Percentiles rank a stretch among this genome's conserved stretches.
Conservation (phyloP, 2,797 vertebrate species). For the Lateolabrax maculatus region DNA sequence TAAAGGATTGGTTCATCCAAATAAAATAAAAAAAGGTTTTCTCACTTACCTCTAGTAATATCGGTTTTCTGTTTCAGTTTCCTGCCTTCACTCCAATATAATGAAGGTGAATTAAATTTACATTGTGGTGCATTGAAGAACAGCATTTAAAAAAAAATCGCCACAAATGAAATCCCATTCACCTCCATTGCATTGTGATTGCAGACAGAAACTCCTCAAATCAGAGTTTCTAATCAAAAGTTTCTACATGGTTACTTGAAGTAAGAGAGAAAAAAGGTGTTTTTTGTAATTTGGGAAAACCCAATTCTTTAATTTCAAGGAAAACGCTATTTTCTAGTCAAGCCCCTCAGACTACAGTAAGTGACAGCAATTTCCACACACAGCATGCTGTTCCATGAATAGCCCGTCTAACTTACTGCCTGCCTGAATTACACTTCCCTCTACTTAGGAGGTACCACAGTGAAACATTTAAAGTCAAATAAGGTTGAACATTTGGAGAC, state of each 20-base stretch:
- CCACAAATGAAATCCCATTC: not conserved
- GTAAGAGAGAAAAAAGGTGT: not conserved
- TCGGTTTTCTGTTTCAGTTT: not conserved
- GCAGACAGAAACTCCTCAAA: not conserved
- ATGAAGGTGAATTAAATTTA: not conserved
- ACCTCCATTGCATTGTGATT: not conserved
- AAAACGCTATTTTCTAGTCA: constrained; percentile 1
- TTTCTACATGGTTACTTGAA: not conserved
- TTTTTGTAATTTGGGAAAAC: not conserved
- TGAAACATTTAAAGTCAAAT: constrained; percentile 21
- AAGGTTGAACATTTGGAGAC: not conserved
- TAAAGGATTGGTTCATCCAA: constrained; percentile 11
- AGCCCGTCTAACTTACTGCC: constrained; percentile 52
- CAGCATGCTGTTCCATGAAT: constrained; percentile 46
- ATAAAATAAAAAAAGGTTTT: not conserved
- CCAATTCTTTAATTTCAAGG: not conserved
- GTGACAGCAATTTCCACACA: constrained; percentile 23
- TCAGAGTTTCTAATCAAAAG: not conserved
- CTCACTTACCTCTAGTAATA: not conserved
- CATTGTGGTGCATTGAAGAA: not conserved
- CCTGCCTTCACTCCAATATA: not conserved
- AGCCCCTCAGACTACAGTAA: constrained; percentile 3
- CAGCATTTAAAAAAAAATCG: not conserved
- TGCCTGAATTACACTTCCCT: constrained; percentile 46
- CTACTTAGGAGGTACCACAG: not conserved